Percentiles rank a stretch among this genome's conserved stretches.
Evolutionary conservation across 2,888 invertebrate genomes (phyloP).

Genomic region (Gastrophysa polygoni): DNA sequence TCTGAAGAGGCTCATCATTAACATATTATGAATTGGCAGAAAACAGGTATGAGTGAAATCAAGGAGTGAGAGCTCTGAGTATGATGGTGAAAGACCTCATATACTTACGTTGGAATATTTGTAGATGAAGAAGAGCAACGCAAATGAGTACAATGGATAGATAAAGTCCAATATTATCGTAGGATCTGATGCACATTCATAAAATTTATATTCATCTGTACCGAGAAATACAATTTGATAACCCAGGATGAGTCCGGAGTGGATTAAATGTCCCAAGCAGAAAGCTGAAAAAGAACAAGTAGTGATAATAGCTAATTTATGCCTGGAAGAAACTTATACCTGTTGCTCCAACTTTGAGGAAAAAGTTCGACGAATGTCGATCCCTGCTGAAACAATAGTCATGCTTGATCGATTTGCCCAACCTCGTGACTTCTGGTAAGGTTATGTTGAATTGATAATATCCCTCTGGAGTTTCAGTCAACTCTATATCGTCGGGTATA

Average conservation of each 20-base stretch:
- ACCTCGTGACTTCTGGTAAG: constrained; percentile 51
- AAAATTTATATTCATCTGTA: constrained; percentile 62
- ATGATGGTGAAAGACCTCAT: not conserved
- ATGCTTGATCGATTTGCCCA: constrained; percentile 60
- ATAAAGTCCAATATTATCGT: constrained; percentile 70
- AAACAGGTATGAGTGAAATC: no score
- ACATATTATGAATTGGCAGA: no score
- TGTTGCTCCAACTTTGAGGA: constrained; percentile 75
- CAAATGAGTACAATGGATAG: constrained; percentile 75
- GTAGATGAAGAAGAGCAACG: constrained; percentile 79
- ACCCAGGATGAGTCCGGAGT: constrained; percentile 72
- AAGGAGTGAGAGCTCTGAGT: no score
- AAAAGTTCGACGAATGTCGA: constrained; percentile 75
- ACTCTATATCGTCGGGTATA: constrained; percentile 41
- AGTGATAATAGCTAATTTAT: not conserved
- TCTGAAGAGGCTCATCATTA: no score
- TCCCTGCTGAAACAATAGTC: constrained; percentile 71
- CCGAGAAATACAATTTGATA: constrained; percentile 69
- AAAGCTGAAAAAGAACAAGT: constrained; percentile 64
- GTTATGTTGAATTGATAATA: constrained; percentile 51
- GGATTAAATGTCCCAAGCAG: constrained; percentile 78
- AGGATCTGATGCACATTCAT: constrained; percentile 66
- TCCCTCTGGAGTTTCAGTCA: constrained; percentile 46
- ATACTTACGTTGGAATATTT: constrained; percentile 78
- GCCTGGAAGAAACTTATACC: constrained; percentile 62